Percentiles rank a stretch among this genome's conserved stretches.
Conservation (phyloP, 2,113 vertebrate species). For the human (Homo sapiens) region DNA sequence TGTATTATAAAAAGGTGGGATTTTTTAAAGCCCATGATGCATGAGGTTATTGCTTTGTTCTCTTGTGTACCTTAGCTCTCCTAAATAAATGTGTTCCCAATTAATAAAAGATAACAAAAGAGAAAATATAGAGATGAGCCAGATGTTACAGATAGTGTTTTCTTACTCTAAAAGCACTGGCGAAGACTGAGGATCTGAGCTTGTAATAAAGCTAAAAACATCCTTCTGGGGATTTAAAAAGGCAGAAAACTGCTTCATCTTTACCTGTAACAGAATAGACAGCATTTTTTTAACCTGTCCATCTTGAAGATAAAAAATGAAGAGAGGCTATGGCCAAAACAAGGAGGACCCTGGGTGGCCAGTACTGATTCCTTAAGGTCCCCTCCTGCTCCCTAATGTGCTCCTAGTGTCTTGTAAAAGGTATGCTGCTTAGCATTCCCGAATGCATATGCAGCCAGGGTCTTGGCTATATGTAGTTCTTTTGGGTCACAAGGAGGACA, state of each 20-base stretch:
- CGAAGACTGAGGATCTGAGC: not conserved
- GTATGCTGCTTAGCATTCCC: not conserved
- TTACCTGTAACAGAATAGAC: not conserved
- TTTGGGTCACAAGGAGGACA: not conserved
- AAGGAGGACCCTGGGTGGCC: not conserved
- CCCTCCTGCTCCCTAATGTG: not conserved
- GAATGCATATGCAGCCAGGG: not conserved
- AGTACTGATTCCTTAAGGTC: not conserved
- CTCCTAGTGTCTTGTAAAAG: not conserved
- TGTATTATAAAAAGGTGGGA: not conserved
- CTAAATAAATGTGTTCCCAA: not conserved
- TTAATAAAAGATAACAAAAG: not conserved
- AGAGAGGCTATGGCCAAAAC: not conserved
- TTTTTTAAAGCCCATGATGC: not conserved
- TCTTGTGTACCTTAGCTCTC: not conserved
- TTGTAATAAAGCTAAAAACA: not conserved
- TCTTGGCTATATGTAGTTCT: not conserved
- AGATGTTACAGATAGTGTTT: not conserved
- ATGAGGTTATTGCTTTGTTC: not conserved
- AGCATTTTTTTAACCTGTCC: not conserved
- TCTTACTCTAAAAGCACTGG: not conserved
- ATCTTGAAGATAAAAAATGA: not conserved
- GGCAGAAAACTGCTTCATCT: not conserved
- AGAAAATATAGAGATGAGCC: not conserved
- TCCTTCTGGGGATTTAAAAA: not conserved